A percentile compares a stretch with the other conserved stretches of the same genome.
Conservation (phyloP, 1,140 invertebrate genomes). For the Patella vulgata region DNA sequence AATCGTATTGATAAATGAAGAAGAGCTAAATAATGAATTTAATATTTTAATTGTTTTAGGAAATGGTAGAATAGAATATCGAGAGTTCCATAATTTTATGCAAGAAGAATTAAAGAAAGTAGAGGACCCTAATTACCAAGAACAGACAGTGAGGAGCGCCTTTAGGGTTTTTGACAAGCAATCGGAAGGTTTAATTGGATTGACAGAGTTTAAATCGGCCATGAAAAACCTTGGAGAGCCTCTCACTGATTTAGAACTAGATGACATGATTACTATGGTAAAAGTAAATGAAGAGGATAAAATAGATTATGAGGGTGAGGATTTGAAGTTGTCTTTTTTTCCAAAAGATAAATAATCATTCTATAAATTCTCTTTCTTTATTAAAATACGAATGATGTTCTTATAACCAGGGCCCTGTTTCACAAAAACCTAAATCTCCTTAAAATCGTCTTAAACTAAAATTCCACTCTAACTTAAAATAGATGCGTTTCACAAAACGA, state of each 20-base stretch:
- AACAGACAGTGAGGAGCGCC: conserved; percentile 91
- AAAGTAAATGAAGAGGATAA: conserved; percentile 85
- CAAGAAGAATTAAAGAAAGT: conserved; percentile 52
- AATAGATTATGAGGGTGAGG: conserved; percentile 63
- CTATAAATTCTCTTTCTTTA: too few relatives aligned
- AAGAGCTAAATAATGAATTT: too few relatives aligned
- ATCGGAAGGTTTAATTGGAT: conserved; percentile 83
- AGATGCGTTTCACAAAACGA: too few relatives aligned
- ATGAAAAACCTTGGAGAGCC: conserved; percentile 95
- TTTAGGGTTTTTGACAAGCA: conserved; percentile 99
- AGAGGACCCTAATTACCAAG: conserved; percentile 52
- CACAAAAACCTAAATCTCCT: too few relatives aligned
- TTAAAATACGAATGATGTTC: too few relatives aligned
- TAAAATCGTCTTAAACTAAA: too few relatives aligned
- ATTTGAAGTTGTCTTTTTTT: too few relatives aligned
- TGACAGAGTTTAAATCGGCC: conserved; percentile 70
- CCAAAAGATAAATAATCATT: too few relatives aligned
- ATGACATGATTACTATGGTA: conserved; percentile 94
- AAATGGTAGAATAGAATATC: conserved; percentile 54
- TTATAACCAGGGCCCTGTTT: too few relatives aligned
- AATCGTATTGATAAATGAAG: too few relatives aligned
- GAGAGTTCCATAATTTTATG: conserved; percentile 59
- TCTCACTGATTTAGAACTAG: conserved; percentile 88
- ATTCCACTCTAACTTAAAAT: too few relatives aligned
- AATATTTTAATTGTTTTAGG: too few relatives aligned